Conservation (phyloP, 2,113 vertebrate species). For the Ramphastos sulfuratus region DNA sequence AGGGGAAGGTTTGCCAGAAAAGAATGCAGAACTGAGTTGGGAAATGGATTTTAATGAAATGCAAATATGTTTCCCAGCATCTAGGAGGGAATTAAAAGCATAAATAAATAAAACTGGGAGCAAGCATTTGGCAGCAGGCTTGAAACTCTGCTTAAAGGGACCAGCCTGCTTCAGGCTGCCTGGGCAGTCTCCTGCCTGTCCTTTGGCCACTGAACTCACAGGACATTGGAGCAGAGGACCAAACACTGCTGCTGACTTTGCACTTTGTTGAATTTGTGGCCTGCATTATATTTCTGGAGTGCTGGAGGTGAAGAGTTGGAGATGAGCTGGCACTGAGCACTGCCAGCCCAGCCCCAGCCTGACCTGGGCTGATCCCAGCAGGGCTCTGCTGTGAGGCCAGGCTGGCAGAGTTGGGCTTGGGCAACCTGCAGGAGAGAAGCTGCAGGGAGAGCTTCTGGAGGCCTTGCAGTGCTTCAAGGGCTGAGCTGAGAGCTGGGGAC, state of each 20-base stretch:
- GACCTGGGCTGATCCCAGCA: too few species aligned
- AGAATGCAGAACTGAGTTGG: conserved; percentile 44
- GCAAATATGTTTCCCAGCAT: conserved; percentile 50
- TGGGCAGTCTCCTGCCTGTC: neutral
- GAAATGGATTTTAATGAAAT: conserved; percentile 61
- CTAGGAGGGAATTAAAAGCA: conserved; percentile 50
- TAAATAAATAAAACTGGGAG: conserved; percentile 14
- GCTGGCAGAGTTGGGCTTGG: too few species aligned
- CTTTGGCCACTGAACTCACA: neutral
- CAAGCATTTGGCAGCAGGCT: neutral
- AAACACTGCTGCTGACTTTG: neutral
- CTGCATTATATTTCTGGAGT: neutral
- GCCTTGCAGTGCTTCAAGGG: too few species aligned
- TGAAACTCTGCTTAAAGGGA: conserved; percentile 29
- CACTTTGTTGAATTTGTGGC: neutral
- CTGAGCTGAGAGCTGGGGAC: too few species aligned
- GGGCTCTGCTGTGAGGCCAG: too few species aligned
- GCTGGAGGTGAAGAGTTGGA: too few species aligned
- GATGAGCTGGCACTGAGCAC: too few species aligned
- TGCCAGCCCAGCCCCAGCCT: too few species aligned
- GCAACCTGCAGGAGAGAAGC: too few species aligned
- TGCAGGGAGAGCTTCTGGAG: too few species aligned
- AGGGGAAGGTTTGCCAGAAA: neutral
- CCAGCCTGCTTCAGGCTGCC: neutral
- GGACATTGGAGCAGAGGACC: neutral